Percentiles rank a stretch among this genome's conserved stretches.
Conservation (phyloP, 2,113 vertebrate genomes). For the Lepisosteus oculatus region DNA sequence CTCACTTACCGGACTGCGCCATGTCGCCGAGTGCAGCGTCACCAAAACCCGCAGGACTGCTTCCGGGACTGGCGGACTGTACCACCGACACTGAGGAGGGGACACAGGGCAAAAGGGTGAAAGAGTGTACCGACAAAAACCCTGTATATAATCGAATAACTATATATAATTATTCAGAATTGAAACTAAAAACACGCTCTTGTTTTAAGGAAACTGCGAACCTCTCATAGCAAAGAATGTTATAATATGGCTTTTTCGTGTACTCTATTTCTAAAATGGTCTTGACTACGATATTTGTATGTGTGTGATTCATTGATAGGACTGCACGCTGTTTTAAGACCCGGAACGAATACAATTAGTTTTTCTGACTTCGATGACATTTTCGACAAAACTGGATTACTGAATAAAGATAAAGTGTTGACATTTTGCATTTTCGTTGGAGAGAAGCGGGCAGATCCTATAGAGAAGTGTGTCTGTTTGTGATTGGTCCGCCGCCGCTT, state of each 20-base stretch:
- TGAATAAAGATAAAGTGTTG: background rate
- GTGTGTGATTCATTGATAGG: conserved; percentile 9
- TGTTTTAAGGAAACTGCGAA: background rate
- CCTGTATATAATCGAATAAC: background rate
- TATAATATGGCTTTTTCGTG: background rate
- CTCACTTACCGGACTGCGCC: conserved; percentile 62
- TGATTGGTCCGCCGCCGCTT: conserved; percentile 29
- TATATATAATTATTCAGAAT: background rate
- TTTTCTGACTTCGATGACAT: background rate
- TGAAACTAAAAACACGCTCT: background rate
- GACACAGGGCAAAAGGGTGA: background rate
- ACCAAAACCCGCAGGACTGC: conserved; percentile 49
- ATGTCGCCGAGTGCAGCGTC: conserved; percentile 72
- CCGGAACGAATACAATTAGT: background rate
- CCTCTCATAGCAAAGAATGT: too few relatives aligned
- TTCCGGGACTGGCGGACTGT: conserved; percentile 51
- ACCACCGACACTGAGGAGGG: conserved; percentile 1
- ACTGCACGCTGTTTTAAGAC: background rate
- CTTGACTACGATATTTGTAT: background rate
- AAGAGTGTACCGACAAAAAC: background rate
- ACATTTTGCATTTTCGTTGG: conserved; percentile 1
- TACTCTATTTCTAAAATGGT: conserved; percentile 3
- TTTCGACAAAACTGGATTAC: background rate
- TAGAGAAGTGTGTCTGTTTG: conserved; percentile 39
- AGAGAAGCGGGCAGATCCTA: conserved; percentile 2